Conservation (phyloP, 2,797 vertebrate species). For the Siniperca obscura region DNA sequence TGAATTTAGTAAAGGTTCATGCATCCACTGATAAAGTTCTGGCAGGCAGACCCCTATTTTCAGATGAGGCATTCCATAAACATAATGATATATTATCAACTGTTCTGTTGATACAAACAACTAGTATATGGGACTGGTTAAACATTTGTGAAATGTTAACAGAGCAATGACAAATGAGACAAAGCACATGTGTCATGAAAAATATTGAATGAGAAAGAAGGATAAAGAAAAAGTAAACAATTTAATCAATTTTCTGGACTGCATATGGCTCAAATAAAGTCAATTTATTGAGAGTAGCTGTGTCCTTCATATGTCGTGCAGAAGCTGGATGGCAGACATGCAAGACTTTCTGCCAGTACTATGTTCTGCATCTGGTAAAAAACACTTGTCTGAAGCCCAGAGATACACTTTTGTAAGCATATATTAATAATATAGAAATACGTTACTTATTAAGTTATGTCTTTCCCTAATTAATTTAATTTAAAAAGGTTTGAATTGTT, state of each 20-base stretch:
- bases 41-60: constrained; percentile 25
- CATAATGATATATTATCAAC: constrained; percentile 35
- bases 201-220: not conserved
- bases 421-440: not conserved
- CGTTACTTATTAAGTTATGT: not conserved
- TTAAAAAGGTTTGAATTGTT: not conserved
- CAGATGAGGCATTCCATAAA: constrained; percentile 10
- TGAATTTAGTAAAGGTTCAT: constrained; percentile 30
- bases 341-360: not conserved
- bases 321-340: not conserved
- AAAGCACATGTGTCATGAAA: constrained; percentile 6
- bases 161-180: constrained; percentile 12
- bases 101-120: constrained; percentile 30
- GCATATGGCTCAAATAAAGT: constrained; percentile 16
- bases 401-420: not conserved
- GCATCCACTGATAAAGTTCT: constrained; percentile 1
- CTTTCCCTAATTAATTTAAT: not conserved
- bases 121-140: constrained; percentile 41
- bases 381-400: not conserved
- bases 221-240: constrained; percentile 1
- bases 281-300: not conserved
- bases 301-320: constrained; percentile 8
- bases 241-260: not conserved
- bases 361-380: not conserved
- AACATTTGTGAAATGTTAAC: not conserved